Percentiles rank a stretch among this genome's conserved stretches.
Conservation (phyloP, 92 coral and sea anemone genomes). For the Virgularia gustaviana region DNA sequence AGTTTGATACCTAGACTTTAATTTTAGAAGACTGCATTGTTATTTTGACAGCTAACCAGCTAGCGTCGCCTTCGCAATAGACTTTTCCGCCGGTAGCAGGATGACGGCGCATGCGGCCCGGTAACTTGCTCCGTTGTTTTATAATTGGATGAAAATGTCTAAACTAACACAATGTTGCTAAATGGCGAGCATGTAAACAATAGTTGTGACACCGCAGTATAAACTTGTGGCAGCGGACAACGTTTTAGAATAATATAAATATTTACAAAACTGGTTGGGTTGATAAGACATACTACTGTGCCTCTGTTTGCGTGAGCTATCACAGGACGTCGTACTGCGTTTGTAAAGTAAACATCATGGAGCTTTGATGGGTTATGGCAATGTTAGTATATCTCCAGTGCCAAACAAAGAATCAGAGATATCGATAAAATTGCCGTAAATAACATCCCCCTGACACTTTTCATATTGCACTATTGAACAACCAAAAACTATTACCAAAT, state of each 20-base stretch:
- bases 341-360: conserved; percentile 28
- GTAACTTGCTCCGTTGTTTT: conserved; percentile 7
- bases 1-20: neutral
- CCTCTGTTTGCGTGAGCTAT: conserved; percentile 17
- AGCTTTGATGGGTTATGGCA: neutral
- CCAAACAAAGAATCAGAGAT: too few species aligned
- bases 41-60: too few species aligned
- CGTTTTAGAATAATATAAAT: conserved; percentile 41
- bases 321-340: conserved; percentile 25
- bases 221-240: too few species aligned
- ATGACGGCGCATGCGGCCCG: too few species aligned
- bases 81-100: too few species aligned
- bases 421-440: too few species aligned
- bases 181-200: conserved; percentile 25
- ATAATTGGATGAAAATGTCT: conserved; percentile 33
- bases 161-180: conserved; percentile 22
- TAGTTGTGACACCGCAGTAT: conserved; percentile 1
- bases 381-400: too few species aligned
- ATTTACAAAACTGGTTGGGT: conserved; percentile 37
- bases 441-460: too few species aligned
- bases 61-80: too few species aligned
- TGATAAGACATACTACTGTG: conserved; percentile 36
- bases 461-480: too few species aligned
- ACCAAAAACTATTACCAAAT: too few species aligned
- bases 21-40: too few species aligned